Base-by-base conservation (phyloP, 1,140 invertebrate genomes). In the Trypoxylus dichotomus region DNA sequence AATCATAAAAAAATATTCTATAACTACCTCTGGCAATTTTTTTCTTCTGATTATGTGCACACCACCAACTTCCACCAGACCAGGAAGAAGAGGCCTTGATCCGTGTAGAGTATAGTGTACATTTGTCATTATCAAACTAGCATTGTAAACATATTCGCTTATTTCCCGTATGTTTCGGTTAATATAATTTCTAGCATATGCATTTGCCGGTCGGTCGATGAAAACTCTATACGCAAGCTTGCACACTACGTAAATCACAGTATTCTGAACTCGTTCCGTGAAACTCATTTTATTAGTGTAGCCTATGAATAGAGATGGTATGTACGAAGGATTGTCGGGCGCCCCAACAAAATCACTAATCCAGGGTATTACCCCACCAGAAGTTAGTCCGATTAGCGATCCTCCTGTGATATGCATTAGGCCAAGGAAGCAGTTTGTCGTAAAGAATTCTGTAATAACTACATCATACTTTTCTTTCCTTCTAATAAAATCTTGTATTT, bases 381-480 rank as follows among this genome's bases (percentile, higher is more conserved):
- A 88, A 74, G 86, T 87, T 13, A 90, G 76, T 0, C 87, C 88
- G 13, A 94, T 90, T 1, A 91, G 87, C 0, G 92, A 88, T 79
- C 90, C 89, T 75, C 90, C 86, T 41, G 89, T 87, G 3, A 86
- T 63, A 19, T 79, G 81, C 5, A 83, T 29, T 8, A 84, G 79
- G 7, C 88, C 90, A 71, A 92, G 84, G 80, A 90, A 89, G 82
- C 92, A 94, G 79, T 94, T 91, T 54, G 88, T 90, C 72, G 92
- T 93, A 81, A 93, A 94, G 63, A 88, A 87, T 84, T 93, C 92
- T 2, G 89, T 86, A 0, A 94, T 81, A 11, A 92, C 87, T 0
- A 94, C 80, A 83, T 94, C 92, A 78, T 89, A 94, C 25, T 58
- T 73, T 72, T 80, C 15, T 83, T 77, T 86, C 85, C 80, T 86